Evolutionary conservation across 2,888 invertebrate genomes (phyloP).

Genomic region (Acronicta leporina): DNA sequence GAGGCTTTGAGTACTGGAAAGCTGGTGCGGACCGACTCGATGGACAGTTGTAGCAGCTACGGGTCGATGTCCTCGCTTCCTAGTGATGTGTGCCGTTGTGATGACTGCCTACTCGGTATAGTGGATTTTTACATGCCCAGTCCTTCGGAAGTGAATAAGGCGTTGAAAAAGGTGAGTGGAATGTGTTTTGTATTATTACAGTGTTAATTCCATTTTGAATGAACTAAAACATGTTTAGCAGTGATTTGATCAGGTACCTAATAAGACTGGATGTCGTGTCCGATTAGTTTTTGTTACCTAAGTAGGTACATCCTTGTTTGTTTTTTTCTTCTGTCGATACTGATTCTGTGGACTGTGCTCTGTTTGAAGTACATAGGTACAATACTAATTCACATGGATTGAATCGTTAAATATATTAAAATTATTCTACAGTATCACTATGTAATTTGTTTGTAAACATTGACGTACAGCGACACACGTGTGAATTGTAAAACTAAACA

Average conservation of each 20-base stretch:
- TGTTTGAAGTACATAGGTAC: too few species aligned
- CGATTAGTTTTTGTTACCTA: not conserved
- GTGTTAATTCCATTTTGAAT: not conserved
- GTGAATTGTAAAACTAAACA: conserved; percentile 17
- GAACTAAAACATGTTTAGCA: not conserved
- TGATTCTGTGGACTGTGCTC: not conserved
- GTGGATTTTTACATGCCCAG: conserved; percentile 92
- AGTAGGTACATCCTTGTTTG: not conserved
- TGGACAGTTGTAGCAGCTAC: conserved; percentile 93
- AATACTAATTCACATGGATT: not conserved
- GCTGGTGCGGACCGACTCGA: conserved; percentile 92
- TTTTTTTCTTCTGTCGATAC: not conserved
- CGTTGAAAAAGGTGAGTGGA: conserved; percentile 90
- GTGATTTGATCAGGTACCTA: conserved; percentile 1
- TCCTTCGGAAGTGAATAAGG: conserved; percentile 85
- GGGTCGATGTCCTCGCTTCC: conserved; percentile 91
- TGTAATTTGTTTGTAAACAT: conserved; percentile 56
- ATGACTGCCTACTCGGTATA: conserved; percentile 95
- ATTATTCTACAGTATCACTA: conserved; percentile 5
- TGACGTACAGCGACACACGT: conserved; percentile 35
- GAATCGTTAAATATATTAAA: not conserved
- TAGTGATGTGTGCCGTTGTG: conserved; percentile 94
- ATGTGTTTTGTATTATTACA: conserved; percentile 14
- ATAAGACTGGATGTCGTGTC: conserved; percentile 1
- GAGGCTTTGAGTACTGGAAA: conserved; percentile 90